Conservation (phyloP, 2,113 vertebrate genomes). For the Apodemus speciosus region DNA sequence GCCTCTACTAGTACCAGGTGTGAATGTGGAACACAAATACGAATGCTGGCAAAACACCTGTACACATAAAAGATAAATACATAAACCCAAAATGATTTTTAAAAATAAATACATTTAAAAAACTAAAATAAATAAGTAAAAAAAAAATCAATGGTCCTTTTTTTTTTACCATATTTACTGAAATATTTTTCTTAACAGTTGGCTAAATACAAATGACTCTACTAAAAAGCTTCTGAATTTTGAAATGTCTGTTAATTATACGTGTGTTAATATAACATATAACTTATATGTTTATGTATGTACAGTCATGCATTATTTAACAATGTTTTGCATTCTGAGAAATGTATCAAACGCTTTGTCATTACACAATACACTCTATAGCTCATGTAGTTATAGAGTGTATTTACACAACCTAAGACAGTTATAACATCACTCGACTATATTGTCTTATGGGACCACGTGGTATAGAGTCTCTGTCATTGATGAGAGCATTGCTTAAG, state of each 20-base stretch:
- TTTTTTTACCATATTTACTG: not conserved
- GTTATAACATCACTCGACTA: not conserved
- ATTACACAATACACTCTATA: too few species aligned
- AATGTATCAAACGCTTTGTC: not conserved
- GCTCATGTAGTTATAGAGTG: not conserved
- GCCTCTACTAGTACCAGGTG: not conserved
- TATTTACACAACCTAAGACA: not conserved
- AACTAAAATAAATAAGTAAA: too few species aligned
- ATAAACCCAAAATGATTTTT: not conserved
- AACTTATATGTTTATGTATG: too few species aligned
- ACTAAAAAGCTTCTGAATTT: not conserved
- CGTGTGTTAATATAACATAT: too few species aligned
- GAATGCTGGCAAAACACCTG: not conserved
- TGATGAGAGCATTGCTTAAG: not conserved
- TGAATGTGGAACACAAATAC: not conserved
- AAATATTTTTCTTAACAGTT: not conserved
- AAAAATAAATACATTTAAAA: not conserved
- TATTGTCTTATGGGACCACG: not conserved
- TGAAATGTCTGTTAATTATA: not conserved
- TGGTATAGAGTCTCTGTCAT: too few species aligned
- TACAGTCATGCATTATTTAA: not conserved
- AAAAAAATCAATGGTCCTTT: not conserved
- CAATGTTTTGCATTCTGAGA: not conserved
- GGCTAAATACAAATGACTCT: slow-evolving; percentile 11
- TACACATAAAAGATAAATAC: not conserved